A percentile compares a stretch with the other conserved stretches of the same genome.
These are phyloP conservation scores for Drosophila virilis DNA, from an alignment of 1,140 invertebrate species.

Conservation along the genomic window DNA sequence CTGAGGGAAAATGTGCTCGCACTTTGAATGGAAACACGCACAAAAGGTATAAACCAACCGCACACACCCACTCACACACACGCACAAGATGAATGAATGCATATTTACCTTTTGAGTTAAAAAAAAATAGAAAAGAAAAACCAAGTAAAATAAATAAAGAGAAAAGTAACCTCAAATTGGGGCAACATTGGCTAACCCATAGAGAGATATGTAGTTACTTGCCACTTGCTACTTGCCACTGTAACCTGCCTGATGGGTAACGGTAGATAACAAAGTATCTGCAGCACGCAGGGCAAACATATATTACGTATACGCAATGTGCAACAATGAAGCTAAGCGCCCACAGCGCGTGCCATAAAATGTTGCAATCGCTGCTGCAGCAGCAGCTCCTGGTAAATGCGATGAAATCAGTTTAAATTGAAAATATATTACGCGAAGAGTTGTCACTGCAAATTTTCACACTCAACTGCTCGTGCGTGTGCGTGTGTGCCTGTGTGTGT, in stretches of 20 bases:
- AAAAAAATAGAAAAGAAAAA: slow-evolving; percentile 10
- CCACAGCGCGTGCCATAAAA: slow-evolving; percentile 48
- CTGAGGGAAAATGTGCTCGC: slow-evolving; percentile 26
- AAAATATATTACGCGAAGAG: slow-evolving; percentile 49
- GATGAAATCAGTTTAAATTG: slow-evolving; percentile 74
- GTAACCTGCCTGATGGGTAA: slow-evolving; percentile 13
- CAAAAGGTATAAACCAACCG: slow-evolving; percentile 64
- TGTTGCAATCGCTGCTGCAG: slow-evolving; percentile 12
- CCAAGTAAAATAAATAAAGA: slow-evolving; percentile 4
- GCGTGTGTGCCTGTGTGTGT: not conserved
- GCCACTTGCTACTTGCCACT: slow-evolving; percentile 18
- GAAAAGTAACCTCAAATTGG: slow-evolving; percentile 63
- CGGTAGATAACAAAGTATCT: slow-evolving; percentile 73
- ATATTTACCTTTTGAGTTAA: slow-evolving; percentile 69
- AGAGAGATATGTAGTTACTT: slow-evolving; percentile 9
- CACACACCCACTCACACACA: slow-evolving; percentile 27
- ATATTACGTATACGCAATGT: slow-evolving; percentile 74
- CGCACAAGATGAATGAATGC: slow-evolving; percentile 57
- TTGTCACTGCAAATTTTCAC: slow-evolving; percentile 37
- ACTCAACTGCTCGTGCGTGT: not conserved
- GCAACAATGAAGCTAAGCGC: slow-evolving; percentile 69
- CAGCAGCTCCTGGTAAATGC: slow-evolving; percentile 61
- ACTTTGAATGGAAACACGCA: slow-evolving; percentile 43
- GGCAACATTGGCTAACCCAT: slow-evolving; percentile 73
- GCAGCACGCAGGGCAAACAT: slow-evolving; percentile 44